These are phyloP conservation scores for Spatula versicolor DNA, from an alignment of 2,797 vertebrate genomes.

Conservation along the genomic window DNA sequence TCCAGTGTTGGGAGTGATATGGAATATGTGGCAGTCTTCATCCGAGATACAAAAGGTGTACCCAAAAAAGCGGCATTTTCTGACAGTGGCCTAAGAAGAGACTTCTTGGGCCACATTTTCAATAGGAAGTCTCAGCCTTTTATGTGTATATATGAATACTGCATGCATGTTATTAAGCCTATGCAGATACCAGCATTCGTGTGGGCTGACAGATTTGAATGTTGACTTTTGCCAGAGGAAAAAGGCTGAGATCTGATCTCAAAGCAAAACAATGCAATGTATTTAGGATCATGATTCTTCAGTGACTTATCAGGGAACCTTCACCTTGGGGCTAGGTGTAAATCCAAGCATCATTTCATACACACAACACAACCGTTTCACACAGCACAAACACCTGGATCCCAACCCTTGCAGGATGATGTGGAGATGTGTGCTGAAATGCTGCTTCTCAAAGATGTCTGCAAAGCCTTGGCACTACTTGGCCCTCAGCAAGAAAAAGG, in stretches of 20 bases:
- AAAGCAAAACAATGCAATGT: not conserved
- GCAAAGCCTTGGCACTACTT: not conserved
- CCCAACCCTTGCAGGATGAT: not conserved
- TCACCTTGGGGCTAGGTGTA: not conserved
- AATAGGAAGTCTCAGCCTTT: not conserved
- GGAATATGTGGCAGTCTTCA: not conserved
- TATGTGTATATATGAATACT: not conserved
- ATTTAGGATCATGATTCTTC: not conserved
- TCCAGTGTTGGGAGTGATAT: rapidly evolving
- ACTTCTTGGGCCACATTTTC: not conserved
- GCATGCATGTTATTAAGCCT: not conserved
- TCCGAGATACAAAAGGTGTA: not conserved
- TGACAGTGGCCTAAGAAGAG: not conserved
- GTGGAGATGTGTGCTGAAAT: not conserved
- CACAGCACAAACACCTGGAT: not conserved
- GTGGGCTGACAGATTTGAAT: not conserved
- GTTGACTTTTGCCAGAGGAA: not conserved
- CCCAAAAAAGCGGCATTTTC: not conserved
- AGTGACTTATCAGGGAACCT: not conserved
- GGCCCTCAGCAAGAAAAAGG: not conserved
- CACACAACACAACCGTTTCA: not conserved
- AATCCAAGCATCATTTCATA: not conserved
- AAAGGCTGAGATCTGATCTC: not conserved
- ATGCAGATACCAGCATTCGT: not conserved
- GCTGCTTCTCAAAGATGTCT: not conserved